Conservation (phyloP, 2,113 vertebrate species). For the Lasiurus borealis region DNA sequence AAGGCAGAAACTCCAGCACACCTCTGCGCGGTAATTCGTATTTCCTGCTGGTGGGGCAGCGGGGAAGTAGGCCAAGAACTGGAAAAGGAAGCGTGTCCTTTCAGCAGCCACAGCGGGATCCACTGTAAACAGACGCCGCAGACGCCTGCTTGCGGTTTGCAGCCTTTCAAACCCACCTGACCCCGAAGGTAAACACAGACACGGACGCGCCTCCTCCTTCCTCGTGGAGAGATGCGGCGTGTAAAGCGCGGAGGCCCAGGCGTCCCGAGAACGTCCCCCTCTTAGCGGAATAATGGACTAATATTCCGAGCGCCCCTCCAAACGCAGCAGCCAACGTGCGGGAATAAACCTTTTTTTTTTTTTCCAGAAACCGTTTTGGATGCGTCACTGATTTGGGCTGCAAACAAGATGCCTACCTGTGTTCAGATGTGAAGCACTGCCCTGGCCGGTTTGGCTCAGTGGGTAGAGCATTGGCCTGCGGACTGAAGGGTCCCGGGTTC, state of each 20-base stretch:
- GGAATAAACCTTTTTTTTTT: not conserved
- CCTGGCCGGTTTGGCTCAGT: no score
- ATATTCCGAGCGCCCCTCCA: not conserved
- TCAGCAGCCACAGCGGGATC: not conserved
- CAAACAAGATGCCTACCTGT: not conserved
- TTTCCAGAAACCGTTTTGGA: slow-evolving; percentile 35
- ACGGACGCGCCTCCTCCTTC: not conserved
- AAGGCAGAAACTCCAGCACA: slow-evolving; percentile 7
- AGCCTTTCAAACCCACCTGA: not conserved
- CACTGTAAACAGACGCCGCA: not conserved
- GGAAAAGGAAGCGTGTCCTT: not conserved
- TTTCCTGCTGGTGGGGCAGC: not conserved
- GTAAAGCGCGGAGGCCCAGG: not conserved
- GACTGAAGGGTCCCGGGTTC: no score
- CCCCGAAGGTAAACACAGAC: not conserved
- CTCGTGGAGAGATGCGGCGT: not conserved
- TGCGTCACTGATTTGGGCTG: not conserved
- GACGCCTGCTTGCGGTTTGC: not conserved
- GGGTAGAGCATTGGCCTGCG: no score
- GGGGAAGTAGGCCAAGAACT: not conserved
- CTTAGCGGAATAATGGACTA: not conserved
- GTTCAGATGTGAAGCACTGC: no score
- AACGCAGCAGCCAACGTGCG: slow-evolving; percentile 17
- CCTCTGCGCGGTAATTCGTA: slow-evolving; percentile 15
- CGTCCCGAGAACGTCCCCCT: not conserved